Percentiles rank a stretch among this genome's conserved stretches.
phyloP scores from a whole-genome alignment of 2,113 vertebrate species.

The Herpetotheres cachinnans region DNA sequence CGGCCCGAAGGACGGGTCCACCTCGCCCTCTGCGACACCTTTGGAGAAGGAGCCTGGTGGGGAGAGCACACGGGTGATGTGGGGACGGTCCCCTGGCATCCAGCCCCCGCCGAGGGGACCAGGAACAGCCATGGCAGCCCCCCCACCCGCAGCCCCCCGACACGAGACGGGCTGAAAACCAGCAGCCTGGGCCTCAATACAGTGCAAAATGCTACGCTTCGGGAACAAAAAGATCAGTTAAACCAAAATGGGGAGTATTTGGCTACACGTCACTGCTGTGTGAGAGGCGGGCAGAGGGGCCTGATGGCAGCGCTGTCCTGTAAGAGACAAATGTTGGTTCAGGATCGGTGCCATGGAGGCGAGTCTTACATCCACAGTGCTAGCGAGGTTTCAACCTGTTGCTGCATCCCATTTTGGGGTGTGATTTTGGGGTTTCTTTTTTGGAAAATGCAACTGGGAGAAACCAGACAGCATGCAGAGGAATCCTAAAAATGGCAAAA shows the following conservation, averaged over 20 bases:
- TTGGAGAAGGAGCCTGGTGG: constrained; percentile 87
- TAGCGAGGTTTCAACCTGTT: not conserved
- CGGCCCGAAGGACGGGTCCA: constrained; percentile 90
- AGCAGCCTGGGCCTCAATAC: accelerated
- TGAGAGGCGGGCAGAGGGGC: accelerated
- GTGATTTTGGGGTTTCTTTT: not conserved
- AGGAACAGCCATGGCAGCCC: not conserved
- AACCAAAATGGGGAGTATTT: not conserved
- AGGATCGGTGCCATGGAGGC: accelerated
- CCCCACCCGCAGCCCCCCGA: accelerated
- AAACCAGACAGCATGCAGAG: not conserved
- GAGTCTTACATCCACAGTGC: not conserved
- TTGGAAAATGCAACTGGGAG: not conserved
- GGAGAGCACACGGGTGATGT: accelerated
- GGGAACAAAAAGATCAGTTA: not conserved
- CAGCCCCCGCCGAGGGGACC: not conserved
- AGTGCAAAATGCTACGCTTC: not conserved
- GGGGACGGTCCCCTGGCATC: not conserved
- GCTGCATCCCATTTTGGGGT: not conserved
- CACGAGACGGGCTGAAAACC: not conserved
- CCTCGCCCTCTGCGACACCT: constrained; percentile 90
- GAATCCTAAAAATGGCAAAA: not conserved
- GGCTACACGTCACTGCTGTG: not conserved
- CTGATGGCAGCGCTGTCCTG: not conserved
- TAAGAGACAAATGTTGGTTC: not conserved